A percentile compares a stretch with the other conserved stretches of the same genome.
Evolutionary conservation across 2,888 invertebrate genomes (phyloP).

Genomic region (Machimus atricapillus): DNA sequence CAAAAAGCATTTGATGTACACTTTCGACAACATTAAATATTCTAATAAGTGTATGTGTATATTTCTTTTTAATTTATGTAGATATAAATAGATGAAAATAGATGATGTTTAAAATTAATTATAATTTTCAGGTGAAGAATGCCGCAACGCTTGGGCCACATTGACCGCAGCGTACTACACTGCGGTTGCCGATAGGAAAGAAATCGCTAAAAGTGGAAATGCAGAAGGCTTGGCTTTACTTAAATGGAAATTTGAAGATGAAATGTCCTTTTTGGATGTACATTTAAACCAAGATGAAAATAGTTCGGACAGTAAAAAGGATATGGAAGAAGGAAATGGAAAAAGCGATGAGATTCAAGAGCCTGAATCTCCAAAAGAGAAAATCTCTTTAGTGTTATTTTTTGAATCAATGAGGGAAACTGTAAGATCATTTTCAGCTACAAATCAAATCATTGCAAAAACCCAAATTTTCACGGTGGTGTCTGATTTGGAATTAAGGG

Average conservation of each 20-base stretch:
- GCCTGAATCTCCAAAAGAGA: neutral
- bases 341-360: neutral
- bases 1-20: too few species aligned
- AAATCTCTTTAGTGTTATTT: neutral
- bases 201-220: neutral
- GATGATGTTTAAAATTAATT: neutral
- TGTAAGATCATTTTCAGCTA: neutral
- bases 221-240: neutral
- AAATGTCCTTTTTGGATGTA: neutral
- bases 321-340: neutral
- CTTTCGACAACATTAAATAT: too few species aligned
- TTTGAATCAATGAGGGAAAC: neutral
- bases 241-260: neutral
- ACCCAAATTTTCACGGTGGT: neutral
- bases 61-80: too few species aligned
- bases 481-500: neutral
- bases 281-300: neutral
- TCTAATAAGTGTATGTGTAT: too few species aligned
- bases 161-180: neutral
- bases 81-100: too few species aligned
- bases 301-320: neutral
- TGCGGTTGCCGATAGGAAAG: neutral
- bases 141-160: neutral
- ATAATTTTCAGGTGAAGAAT: neutral
- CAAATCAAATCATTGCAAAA: neutral